Base-by-base conservation (phyloP, 2,888 invertebrate genomes). In the Palloptera scutellata region DNA sequence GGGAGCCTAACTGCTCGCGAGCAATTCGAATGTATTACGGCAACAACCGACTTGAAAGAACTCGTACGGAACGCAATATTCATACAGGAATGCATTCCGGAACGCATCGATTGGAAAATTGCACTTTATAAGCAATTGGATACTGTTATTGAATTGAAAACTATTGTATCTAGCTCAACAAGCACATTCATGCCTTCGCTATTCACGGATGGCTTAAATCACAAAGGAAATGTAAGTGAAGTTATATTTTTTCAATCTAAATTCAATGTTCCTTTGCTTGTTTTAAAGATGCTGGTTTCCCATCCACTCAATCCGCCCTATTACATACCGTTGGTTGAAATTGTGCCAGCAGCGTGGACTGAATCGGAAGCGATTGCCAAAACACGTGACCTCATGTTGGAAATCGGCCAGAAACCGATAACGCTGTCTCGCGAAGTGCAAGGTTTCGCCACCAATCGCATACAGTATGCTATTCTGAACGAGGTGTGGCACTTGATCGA, bases 281-380 rank as follows among this genome's bases (percentile, higher is more conserved):
- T 30, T 2, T 43, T 58, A 19, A 59, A 84, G 84, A 78, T 85
- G 64, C 73, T 85, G 12, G 95, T 97, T 5, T 92, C 94, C 0
- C 97, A 98, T 86, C 98, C 97, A 83, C 93, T 97, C 0, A 98
- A 98, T 83, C 98, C 98, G 0, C 98, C 98, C 0, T 97, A 97
- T 83, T 97, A 95, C 81, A 95, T 97, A 58, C 96, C 96, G 0
- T 86, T 98, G 43, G 95, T 97, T 0, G 98, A 98, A 86, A 88
- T 98, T 13, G 94, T 97, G 0, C 97, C 97, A 0, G 94, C 97
- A 0, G 94, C 95, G 3, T 97, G 96, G 95, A 98, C 98, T 0
- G 89, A 90, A 60, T 86, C 90, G 0, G 90, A 91, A 65, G 89
- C 94, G 1, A 88, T 92, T 1, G 86, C 87, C 59, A 90, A 89